phyloP scores from a whole-genome alignment of 2,888 invertebrate species.

The Agrotis puta region DNA sequence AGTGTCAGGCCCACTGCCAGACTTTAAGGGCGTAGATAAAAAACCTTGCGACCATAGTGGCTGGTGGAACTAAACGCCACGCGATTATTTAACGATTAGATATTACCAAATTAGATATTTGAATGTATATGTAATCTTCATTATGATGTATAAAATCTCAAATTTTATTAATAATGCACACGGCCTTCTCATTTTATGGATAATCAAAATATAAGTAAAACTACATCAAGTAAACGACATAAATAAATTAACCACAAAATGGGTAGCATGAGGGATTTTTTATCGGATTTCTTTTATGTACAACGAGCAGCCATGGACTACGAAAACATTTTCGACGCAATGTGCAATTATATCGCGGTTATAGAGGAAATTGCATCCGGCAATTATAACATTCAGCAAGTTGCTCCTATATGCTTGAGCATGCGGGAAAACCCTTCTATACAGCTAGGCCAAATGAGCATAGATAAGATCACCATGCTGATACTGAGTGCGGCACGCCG shows the following conservation, averaged over 20 bases:
- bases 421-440: not conserved
- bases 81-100: not conserved
- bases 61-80: conserved; percentile 11
- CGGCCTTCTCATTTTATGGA: not conserved
- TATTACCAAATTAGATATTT: too few species aligned
- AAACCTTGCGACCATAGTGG: not conserved
- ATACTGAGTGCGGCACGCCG: not conserved
- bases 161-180: not conserved
- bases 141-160: too few species aligned
- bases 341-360: not conserved
- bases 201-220: not conserved
- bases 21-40: not conserved
- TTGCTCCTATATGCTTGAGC: not conserved
- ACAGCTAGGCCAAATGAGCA: too few species aligned
- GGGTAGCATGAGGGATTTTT: not conserved
- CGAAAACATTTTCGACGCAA: not conserved
- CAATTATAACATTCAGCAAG: not conserved
- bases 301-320: not conserved
- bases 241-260: not conserved
- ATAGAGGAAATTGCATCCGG: not conserved
- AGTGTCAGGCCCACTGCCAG: not conserved
- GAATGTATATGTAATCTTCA: too few species aligned
- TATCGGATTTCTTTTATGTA: too few species aligned
- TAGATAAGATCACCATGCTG: not conserved
- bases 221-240: too few species aligned